phyloP scores from a whole-genome alignment of 2,797 vertebrate species.

The Melanotaenia trifasciata region DNA sequence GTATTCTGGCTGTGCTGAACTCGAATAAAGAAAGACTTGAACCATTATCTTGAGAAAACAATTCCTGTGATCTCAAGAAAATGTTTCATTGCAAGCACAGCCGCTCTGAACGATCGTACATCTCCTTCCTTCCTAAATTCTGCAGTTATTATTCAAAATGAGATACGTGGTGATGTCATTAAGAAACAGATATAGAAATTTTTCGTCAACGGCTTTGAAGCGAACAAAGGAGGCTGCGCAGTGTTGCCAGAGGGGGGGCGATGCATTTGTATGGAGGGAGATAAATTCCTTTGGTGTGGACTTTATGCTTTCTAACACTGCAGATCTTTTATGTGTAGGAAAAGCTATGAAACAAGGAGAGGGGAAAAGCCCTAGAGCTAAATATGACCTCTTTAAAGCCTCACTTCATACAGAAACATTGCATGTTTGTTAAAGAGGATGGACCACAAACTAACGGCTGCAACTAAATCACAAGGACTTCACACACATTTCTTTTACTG shows the following conservation, averaged over 20 bases:
- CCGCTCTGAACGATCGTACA: too few species aligned
- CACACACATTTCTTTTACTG: too few species aligned
- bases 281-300: neutral
- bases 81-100: too few species aligned
- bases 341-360: neutral
- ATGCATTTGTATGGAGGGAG: neutral
- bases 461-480: too few species aligned
- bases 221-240: too few species aligned
- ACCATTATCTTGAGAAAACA: too few species aligned
- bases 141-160: neutral
- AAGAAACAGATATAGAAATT: neutral
- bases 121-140: too few species aligned
- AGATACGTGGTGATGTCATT: neutral
- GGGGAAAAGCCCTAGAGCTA: neutral
- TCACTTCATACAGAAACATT: neutral
- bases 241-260: neutral
- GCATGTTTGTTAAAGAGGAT: neutral
- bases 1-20: too few species aligned
- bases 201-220: too few species aligned
- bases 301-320: neutral
- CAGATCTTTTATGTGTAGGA: neutral
- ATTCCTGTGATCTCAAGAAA: too few species aligned
- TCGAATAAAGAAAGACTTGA: too few species aligned
- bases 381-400: constrained; percentile 1
- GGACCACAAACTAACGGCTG: too few species aligned